Evolutionary conservation across 1,140 invertebrate species (phyloP), one percentile per base, ranked within the genome.

Genomic region (Drosophila saltans): DNA sequence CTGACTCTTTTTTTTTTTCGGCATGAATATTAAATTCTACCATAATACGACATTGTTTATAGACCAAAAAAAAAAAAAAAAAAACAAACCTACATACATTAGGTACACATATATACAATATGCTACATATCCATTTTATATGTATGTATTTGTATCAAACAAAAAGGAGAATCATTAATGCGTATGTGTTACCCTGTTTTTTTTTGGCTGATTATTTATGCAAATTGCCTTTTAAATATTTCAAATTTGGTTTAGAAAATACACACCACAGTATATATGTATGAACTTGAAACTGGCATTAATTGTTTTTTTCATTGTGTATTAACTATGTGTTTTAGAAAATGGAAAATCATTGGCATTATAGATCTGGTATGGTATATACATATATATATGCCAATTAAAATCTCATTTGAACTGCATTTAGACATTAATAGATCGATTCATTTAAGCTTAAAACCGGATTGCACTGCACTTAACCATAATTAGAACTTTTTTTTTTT

Each of bases 141-240:
- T 36, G 6, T 36, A 7, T 36, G 33, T 36, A 36, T 36, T 3
- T 2, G 2, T 30, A 30, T 30, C 28, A 30, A 36, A 36, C 28
- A 36, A 36, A 36, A 36, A 36, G 33, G 33, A 36, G 6, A 48
- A 48, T 48, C 66, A 77, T 48, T 66, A 45, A 57, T 28, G 30
- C 45, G 16, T 26, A 65, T 40, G 33, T 11, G 28, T 66, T 75
- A 75, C 62, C 64, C 58, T 67, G 72, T 73, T 59, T 60, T 59
- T 60, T 77, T 21, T 72, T 62, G 57, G 71, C 68, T 73, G 45
- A 43, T 72, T 33, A 63, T 63, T 63, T 36, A 70, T 48, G 39
- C 30, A 73, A 62, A 61, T 71, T 10, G 52, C 55, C 40, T 43
- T 68, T 33, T 41, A 26, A 45, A 26, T 64, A 30, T 28, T 39